Evolutionary conservation across 2,797 vertebrate genomes (phyloP), one percentile per base, ranked within the genome.

Genomic region (Artibeus lituratus): DNA sequence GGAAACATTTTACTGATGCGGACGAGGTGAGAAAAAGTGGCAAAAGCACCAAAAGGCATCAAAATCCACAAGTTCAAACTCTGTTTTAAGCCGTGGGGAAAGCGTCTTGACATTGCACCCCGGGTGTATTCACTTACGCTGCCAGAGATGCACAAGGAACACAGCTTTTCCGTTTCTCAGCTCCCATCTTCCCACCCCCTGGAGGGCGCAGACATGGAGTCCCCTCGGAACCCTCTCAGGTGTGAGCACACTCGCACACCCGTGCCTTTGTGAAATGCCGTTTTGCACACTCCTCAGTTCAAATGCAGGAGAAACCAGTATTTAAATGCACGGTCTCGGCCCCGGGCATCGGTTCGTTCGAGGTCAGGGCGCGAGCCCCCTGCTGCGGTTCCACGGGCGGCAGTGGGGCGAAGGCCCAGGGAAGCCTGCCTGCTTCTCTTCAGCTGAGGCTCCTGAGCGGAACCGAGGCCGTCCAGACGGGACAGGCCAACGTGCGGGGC

Each of bases 301-400:
- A 92, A 69, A 73, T 73, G 73, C 90, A 82, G 76, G 96, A 7
- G 42, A 91, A 94, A 96, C 96, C 97, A 93, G 93, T 87, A 92
- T 96, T 97, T 94, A 80, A 96, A 70, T 51, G 72, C 59, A 18
- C 1, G 15, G 84, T 80, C 93, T 85, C 83, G 69, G 96, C 87
- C 87, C 87, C 35, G 21, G 24, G 72, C 87, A 69, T 84, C 84
- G 59, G 1, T 88, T 72, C 18, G 51, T 59, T 93, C 57, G 44
- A 87, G 90, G 92, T 91, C 19, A 57, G 19, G 53, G 44, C 53
- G 22, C 96, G 9, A 3, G 24, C 21, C 55, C 53, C 10, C 55
- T 10, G 55, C 55, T 11, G 18, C 0, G 24, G 53, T 55, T 9
- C 53, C 8, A 10, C 0, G 53, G 21, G 53, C 53, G 22, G 22